Evolutionary conservation across 2,888 invertebrate species (phyloP).

Genomic region (Monochamus alternatus): DNA sequence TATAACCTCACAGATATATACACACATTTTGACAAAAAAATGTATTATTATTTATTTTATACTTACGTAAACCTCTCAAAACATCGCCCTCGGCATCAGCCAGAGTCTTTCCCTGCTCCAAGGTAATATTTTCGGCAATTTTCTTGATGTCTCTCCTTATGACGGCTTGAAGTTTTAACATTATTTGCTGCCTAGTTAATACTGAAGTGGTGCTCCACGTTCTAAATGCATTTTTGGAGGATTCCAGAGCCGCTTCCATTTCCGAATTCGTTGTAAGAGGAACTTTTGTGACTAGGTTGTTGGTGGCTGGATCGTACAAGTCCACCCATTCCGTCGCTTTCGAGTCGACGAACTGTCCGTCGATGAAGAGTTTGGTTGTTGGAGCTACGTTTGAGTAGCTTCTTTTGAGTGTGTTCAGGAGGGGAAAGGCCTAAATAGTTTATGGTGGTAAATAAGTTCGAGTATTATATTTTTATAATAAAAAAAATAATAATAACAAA

Average conservation of each 20-base stretch:
- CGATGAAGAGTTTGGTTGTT: slow-evolving; percentile 92
- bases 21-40: no score
- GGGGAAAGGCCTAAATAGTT: slow-evolving; percentile 11
- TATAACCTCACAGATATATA: no score
- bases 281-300: slow-evolving; percentile 85
- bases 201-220: slow-evolving; percentile 95
- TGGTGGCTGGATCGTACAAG: slow-evolving; percentile 95
- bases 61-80: slow-evolving; percentile 95
- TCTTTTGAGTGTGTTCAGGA: slow-evolving; percentile 18
- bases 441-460: background rate
- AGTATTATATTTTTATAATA: no score
- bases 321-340: slow-evolving; percentile 96
- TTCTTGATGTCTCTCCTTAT: slow-evolving; percentile 91
- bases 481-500: no score
- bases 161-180: slow-evolving; percentile 82
- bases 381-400: slow-evolving; percentile 71
- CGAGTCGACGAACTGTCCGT: slow-evolving; percentile 95
- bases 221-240: slow-evolving; percentile 83
- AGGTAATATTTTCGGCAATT: slow-evolving; percentile 92
- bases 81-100: slow-evolving; percentile 99
- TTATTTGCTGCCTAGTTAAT: slow-evolving; percentile 87
- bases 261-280: slow-evolving; percentile 92
- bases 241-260: slow-evolving; percentile 90
- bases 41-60: background rate
- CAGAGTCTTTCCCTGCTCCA: slow-evolving; percentile 97